Evolutionary conservation across 2,888 invertebrate species (phyloP).

Genomic region (Pachymerium ferrugineum): DNA sequence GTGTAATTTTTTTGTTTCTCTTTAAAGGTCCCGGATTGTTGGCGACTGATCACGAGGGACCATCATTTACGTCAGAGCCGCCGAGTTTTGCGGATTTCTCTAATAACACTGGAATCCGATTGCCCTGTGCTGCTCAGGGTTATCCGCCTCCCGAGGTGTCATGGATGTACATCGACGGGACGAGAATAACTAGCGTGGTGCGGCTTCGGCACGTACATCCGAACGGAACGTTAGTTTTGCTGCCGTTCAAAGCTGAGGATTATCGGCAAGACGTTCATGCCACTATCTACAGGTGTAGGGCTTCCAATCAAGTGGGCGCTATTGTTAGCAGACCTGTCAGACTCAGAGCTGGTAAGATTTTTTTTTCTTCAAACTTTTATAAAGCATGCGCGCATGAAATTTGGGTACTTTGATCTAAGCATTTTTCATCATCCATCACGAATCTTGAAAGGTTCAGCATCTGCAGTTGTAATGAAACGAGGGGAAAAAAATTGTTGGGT

Average conservation of each 20-base stretch:
- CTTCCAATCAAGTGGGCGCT: slow-evolving; percentile 40
- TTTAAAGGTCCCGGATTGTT: neutral
- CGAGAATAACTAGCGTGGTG: slow-evolving; percentile 40
- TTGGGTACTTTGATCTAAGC: neutral
- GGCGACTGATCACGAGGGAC: neutral
- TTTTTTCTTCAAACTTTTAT: neutral
- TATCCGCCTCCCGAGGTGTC: slow-evolving; percentile 42
- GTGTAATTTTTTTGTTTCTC: neutral
- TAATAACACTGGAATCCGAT: slow-evolving; percentile 43
- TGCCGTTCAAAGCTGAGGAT: slow-evolving; percentile 39
- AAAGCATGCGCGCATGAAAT: neutral
- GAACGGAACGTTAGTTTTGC: slow-evolving; percentile 41
- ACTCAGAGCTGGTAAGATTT: slow-evolving; percentile 40
- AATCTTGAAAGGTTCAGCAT: neutral
- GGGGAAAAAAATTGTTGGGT: too few species aligned
- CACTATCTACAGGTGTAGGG: slow-evolving; percentile 40
- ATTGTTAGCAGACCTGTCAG: slow-evolving; percentile 41
- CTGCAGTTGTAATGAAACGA: too few species aligned
- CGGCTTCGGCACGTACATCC: slow-evolving; percentile 41
- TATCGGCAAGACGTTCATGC: slow-evolving; percentile 41
- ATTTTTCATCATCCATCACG: too few species aligned
- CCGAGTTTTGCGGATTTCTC: slow-evolving; percentile 42
- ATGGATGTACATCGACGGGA: slow-evolving; percentile 43
- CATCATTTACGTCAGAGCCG: slow-evolving; percentile 5
- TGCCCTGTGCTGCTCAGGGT: slow-evolving; percentile 43